Conservation (phyloP, 1,140 invertebrate species). For the Neodiprion pinetum region DNA sequence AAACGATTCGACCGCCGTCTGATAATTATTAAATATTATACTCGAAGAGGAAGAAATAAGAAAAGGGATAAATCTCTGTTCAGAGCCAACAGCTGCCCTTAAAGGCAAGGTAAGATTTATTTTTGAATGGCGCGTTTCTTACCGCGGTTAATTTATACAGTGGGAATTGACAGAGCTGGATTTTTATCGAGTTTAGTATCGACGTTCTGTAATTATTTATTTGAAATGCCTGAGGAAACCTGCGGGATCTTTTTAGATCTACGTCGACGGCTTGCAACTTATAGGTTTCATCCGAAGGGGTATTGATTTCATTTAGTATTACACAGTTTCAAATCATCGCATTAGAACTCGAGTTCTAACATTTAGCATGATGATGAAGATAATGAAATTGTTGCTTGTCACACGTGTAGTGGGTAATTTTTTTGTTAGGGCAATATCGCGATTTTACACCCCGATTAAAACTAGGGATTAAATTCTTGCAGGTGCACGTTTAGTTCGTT, state of each 20-base stretch:
- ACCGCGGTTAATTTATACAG: neutral
- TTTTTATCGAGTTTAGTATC: neutral
- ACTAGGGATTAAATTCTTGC: no score
- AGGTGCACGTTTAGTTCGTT: no score
- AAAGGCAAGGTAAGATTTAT: neutral
- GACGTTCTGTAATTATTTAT: neutral
- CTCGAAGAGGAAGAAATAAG: neutral
- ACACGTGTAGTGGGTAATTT: no score
- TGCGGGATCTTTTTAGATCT: neutral
- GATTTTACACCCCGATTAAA: no score
- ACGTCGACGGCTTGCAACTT: neutral
- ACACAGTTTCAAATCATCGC: no score
- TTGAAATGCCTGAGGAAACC: neutral
- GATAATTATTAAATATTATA: neutral
- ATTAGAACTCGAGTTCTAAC: no score
- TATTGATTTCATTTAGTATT: no score
- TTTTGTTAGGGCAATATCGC: no score
- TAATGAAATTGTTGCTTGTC: no score
- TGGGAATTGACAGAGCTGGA: neutral
- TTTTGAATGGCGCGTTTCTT: neutral
- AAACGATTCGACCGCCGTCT: neutral
- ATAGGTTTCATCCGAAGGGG: no score
- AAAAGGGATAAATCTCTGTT: neutral
- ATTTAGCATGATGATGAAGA: no score
- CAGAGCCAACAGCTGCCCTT: neutral